Evolutionary conservation across 2,888 invertebrate genomes (phyloP).

Genomic region (Phorcus lineatus): DNA sequence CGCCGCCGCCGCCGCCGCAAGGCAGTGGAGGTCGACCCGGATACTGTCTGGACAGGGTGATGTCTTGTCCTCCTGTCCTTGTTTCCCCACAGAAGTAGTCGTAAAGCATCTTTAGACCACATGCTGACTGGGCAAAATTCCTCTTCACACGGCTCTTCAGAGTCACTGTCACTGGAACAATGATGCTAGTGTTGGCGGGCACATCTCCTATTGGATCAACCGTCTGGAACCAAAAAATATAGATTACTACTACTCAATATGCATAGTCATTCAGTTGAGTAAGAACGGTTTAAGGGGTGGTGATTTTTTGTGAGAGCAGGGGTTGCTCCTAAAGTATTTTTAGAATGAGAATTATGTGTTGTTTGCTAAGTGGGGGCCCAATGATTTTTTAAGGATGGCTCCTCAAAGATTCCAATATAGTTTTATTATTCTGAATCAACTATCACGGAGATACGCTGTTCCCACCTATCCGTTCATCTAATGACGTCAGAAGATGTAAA

Average conservation of each 20-base stretch:
- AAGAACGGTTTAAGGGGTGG: too few species aligned
- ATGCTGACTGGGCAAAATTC: conserved; percentile 25
- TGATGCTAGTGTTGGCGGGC: conserved; percentile 43
- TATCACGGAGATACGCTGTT: too few species aligned
- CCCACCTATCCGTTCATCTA: too few species aligned
- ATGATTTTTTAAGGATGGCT: too few species aligned
- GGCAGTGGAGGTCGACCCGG: conserved; percentile 39
- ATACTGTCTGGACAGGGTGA: conserved; percentile 38
- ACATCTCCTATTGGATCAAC: conserved; percentile 34
- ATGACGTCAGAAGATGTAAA: too few species aligned
- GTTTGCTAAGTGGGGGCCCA: too few species aligned
- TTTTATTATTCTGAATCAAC: too few species aligned
- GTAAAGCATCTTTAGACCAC: conserved; percentile 39
- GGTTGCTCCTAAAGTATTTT: too few species aligned
- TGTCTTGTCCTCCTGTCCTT: conserved; percentile 27
- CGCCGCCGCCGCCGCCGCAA: conserved; percentile 30
- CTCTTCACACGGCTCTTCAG: conserved; percentile 31
- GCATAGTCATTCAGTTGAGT: not conserved
- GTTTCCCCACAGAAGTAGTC: conserved; percentile 39
- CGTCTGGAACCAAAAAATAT: conserved; percentile 18
- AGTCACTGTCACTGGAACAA: conserved; percentile 41
- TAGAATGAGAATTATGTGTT: too few species aligned
- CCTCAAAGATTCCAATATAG: too few species aligned
- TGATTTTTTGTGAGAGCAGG: too few species aligned
- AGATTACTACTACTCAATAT: not conserved